phyloP scores from a whole-genome alignment of 2,888 invertebrate genomes.

The Archips xylosteana region DNA sequence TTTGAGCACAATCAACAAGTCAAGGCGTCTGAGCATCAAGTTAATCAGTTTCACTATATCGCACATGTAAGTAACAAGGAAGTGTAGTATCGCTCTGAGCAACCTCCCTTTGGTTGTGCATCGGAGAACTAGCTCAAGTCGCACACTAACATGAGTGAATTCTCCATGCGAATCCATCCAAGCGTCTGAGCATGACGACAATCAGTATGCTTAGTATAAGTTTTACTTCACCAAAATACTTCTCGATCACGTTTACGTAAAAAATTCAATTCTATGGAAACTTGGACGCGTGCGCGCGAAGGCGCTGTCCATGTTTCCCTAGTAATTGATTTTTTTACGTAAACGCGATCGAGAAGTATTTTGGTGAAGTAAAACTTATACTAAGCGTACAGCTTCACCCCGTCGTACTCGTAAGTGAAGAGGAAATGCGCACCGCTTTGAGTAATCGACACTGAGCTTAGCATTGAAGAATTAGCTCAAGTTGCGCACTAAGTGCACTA shows the following conservation, averaged over 20 bases:
- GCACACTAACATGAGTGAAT: slow-evolving; percentile 90
- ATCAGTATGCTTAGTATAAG: too few species aligned
- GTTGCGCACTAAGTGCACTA: slow-evolving; percentile 66
- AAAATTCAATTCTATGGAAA: too few species aligned
- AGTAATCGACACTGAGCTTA: slow-evolving; percentile 94
- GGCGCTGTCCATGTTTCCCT: slow-evolving; percentile 93
- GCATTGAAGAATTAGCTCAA: slow-evolving; percentile 67
- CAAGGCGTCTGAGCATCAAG: slow-evolving; percentile 92
- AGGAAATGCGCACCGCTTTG: slow-evolving; percentile 93
- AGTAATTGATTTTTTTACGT: too few species aligned
- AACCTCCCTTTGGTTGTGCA: slow-evolving; percentile 94
- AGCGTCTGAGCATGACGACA: slow-evolving; percentile 92
- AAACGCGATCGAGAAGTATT: too few species aligned
- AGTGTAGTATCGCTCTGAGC: slow-evolving; percentile 92
- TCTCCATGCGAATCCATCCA: too few species aligned
- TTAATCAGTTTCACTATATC: slow-evolving; percentile 94
- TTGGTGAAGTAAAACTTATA: too few species aligned
- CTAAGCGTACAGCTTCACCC: slow-evolving; percentile 91
- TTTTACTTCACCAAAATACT: too few species aligned
- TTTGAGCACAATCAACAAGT: slow-evolving; percentile 63
- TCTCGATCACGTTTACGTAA: too few species aligned
- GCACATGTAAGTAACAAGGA: slow-evolving; percentile 93
- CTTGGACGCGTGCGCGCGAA: too few species aligned
- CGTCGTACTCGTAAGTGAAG: slow-evolving; percentile 93
- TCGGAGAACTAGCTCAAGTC: too few species aligned